Base-by-base conservation (phyloP, 2,113 vertebrate genomes). In the Nesogale talazaci region DNA sequence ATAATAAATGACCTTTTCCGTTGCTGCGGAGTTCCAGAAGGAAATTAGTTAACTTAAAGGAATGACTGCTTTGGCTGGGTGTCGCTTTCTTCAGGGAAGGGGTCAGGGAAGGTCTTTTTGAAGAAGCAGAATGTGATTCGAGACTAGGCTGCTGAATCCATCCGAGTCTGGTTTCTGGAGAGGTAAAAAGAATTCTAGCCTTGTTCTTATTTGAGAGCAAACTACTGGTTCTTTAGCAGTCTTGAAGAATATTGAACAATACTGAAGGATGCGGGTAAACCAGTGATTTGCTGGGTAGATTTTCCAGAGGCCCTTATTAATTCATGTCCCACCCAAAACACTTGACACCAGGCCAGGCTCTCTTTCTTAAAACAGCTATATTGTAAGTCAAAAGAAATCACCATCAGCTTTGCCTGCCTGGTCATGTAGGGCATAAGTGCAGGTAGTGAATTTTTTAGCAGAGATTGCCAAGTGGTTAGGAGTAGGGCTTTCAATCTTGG, bases 291-390 rank as follows among this genome's bases (percentile, higher is more conserved):
- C 31, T 65, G 61, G 76, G 23, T 87, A 42, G 88, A 80, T 52
- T 92, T 57, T 63, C 75, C 76, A 57, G 22, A 83, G 40, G 70
- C 16, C 20, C 46, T 79, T 38, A 23, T 20, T 83, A 85, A 88
- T 59, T 31, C 25, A 42, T 36, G 63, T 76, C 5, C 19, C 36
- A 75, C 34, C n/a, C 22, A 69, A 57, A 69, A 31, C 38, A 38
- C 27, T 75, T 67, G 20, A 95, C 42, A 40, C 11, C 20, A 9
- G 46, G 46, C 11, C 20, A 9, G 46, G 46, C 42, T 42, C 23
- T 79, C 17, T 42, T 25, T 92, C 65, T 92, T 92, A 78, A 96
- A 93, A 46, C 74, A 94, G 36, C 74, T 78, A 1, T n/a, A n/a
- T 52, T 52, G 42, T 42, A 25, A 25, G 29, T 86, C 14, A 83